These are phyloP conservation scores for Syrphus vitripennis DNA, from an alignment of 2,888 invertebrate species.

Conservation along the genomic window DNA sequence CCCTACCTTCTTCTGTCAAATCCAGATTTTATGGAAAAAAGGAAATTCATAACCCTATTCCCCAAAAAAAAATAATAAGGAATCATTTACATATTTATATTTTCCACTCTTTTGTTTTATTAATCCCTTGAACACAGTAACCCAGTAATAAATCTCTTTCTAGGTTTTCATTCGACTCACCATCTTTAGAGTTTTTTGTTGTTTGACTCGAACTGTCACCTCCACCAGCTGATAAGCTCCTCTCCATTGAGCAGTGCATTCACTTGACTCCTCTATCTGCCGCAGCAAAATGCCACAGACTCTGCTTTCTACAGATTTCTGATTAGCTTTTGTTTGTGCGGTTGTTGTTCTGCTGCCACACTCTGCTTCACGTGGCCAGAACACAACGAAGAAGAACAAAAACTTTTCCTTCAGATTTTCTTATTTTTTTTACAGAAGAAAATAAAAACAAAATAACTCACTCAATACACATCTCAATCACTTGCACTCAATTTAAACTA, in stretches of 20 bases:
- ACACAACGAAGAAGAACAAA: not conserved
- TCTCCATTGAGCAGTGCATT: conserved; percentile 90
- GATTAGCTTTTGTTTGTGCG: not conserved
- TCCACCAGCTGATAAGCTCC: conserved; percentile 88
- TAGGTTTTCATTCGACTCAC: conserved; percentile 82
- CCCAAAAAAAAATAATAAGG: not conserved
- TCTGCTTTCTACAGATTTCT: conserved; percentile 36
- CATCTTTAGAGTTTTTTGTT: conserved; percentile 88
- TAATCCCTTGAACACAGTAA: not conserved
- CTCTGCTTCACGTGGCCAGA: conserved; percentile 58
- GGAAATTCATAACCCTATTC: not conserved
- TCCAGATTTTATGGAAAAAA: not conserved
- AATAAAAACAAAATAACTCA: conserved; percentile 25
- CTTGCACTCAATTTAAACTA: conserved; percentile 6
- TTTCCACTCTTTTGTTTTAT: no score
- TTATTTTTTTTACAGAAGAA: conserved; percentile 62
- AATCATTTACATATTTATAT: not conserved
- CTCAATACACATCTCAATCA: not conserved
- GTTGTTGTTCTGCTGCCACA: not conserved
- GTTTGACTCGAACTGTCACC: conserved; percentile 85
- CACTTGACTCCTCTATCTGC: conserved; percentile 50
- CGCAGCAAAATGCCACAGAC: conserved; percentile 42
- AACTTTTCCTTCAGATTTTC: conserved; percentile 7
- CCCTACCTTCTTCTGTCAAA: not conserved
- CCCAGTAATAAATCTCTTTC: not conserved